A percentile compares a stretch with the other conserved stretches of the same genome.
Conservation (phyloP, 2,888 invertebrate species). For the Stegophylla sp. region DNA sequence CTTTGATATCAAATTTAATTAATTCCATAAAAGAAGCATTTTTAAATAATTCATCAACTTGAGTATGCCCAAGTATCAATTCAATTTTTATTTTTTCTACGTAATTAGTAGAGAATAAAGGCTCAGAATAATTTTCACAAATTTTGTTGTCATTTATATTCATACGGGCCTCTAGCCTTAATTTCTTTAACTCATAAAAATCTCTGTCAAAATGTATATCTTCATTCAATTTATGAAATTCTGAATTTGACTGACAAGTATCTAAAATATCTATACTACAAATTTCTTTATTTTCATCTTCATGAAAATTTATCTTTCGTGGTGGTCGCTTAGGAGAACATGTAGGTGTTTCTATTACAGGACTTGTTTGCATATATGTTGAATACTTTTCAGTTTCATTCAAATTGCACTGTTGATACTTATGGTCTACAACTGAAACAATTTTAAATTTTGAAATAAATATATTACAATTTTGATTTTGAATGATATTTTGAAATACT, state of each 20-base stretch:
- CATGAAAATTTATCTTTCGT: not conserved
- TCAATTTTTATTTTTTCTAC: slow-evolving; percentile 22
- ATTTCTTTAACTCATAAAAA: slow-evolving; percentile 36
- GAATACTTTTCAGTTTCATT: slow-evolving; percentile 2
- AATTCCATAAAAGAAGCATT: slow-evolving; percentile 30
- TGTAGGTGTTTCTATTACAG: not conserved
- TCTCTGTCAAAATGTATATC: slow-evolving; percentile 33
- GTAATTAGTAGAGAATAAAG: slow-evolving; percentile 14
- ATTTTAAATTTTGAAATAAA: not conserved
- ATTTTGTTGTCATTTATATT: slow-evolving; percentile 28
- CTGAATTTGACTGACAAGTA: not conserved
- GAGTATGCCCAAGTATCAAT: slow-evolving; percentile 1
- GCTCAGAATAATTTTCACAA: slow-evolving; percentile 11
- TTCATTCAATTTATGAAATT: not conserved
- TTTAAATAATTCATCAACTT: slow-evolving; percentile 38
- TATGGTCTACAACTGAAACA: slow-evolving; percentile 44
- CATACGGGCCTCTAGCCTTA: slow-evolving; percentile 37
- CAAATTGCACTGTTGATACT: slow-evolving; percentile 43
- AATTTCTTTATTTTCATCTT: not conserved
- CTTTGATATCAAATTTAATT: slow-evolving; percentile 45
- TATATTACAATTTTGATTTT: too few relatives aligned
- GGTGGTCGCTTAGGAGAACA: slow-evolving; percentile 14
- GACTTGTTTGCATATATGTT: slow-evolving; percentile 26
- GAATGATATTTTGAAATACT: too few relatives aligned
- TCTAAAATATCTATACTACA: slow-evolving; percentile 10